phyloP scores from a whole-genome alignment of 2,113 vertebrate genomes.

The Emydura subglobosa region DNA sequence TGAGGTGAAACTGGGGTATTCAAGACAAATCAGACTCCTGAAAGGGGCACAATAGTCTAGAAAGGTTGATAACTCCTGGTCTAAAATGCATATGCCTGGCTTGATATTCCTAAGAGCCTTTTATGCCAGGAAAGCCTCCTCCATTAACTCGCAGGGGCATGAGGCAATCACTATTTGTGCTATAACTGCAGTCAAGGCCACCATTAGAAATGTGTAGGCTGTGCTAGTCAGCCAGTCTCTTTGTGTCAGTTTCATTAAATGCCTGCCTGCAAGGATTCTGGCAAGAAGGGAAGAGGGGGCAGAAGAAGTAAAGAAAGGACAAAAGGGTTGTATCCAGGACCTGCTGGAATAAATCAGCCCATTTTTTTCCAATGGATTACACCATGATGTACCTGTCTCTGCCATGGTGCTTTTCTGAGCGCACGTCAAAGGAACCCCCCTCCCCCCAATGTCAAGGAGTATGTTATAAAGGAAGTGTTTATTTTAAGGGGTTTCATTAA shows the following conservation, averaged over 20 bases:
- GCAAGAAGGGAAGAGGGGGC: not conserved
- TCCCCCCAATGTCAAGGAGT: constrained; percentile 20
- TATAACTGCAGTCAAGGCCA: not conserved
- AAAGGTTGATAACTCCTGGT: not conserved
- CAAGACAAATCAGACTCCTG: no score
- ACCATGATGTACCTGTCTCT: not conserved
- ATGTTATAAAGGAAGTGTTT: constrained; percentile 52
- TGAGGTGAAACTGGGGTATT: no score
- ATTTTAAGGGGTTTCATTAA: constrained; percentile 57
- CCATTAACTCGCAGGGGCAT: not conserved
- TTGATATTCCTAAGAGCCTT: rapidly evolving
- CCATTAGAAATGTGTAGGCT: not conserved
- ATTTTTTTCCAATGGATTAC: rapidly evolving
- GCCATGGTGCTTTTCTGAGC: not conserved
- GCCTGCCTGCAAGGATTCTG: not conserved
- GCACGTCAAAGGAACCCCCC: constrained; percentile 21
- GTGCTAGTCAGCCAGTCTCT: not conserved
- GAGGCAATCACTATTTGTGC: not conserved
- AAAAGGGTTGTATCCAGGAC: not conserved
- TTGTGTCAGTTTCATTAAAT: not conserved
- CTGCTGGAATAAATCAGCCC: not conserved
- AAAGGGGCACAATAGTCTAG: no score
- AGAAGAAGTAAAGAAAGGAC: not conserved
- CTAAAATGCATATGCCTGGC: rapidly evolving
- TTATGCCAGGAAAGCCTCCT: not conserved